Base-by-base conservation (phyloP, 2,888 invertebrate species). In the Bembecia ichneumoniformis region DNA sequence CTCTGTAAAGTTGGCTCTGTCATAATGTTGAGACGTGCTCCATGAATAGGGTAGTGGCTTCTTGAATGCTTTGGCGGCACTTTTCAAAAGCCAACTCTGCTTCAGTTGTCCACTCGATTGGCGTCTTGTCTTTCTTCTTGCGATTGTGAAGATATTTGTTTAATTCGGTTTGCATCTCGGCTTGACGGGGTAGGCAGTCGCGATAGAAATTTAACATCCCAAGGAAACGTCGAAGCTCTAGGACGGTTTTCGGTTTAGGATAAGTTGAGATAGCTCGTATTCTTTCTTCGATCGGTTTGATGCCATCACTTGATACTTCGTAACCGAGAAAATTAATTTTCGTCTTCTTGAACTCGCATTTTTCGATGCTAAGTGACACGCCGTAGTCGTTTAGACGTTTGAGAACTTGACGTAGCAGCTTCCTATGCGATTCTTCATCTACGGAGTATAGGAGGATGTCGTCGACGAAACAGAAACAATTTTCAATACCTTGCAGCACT, bases 201-300 rank as follows among this genome's bases (percentile, higher is more conserved):
- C 58, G 48, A 34, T 58, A 60, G 13, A 56, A 60, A 11, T 58
- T 58, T 1, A 60, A 2, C 54, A 60, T 58, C 1, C 56, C 58
- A 2, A 58, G 35, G 35, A 60, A 60, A 11, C 56, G 36, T 44
- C 56, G 34, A 44, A 58, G 28, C 43, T 58, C 50, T 17, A 47
- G n/a, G 44, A 59, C 35, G 0, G 50, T 55, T 2, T 49, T 45
- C n/a, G 45, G 17, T 35, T 35, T 4, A 0, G 56, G 56, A 17
- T 51, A 57, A 0, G 16, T 43, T 0, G 47, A 14, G 11, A 59
- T 57, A 1, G 51, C 52, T 45, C 55, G 3, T 1, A 35, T 17
- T 10, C 43, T 28, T 1, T 56, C 55, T 49, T 43, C 28, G 1
- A 14, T 28, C 0, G 56, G 55, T 46, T 43, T 52, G 3, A 54